Percentiles rank a stretch among this genome's conserved stretches.
Conservation (phyloP, 2,797 vertebrate genomes). For the Champsocephalus esox region DNA sequence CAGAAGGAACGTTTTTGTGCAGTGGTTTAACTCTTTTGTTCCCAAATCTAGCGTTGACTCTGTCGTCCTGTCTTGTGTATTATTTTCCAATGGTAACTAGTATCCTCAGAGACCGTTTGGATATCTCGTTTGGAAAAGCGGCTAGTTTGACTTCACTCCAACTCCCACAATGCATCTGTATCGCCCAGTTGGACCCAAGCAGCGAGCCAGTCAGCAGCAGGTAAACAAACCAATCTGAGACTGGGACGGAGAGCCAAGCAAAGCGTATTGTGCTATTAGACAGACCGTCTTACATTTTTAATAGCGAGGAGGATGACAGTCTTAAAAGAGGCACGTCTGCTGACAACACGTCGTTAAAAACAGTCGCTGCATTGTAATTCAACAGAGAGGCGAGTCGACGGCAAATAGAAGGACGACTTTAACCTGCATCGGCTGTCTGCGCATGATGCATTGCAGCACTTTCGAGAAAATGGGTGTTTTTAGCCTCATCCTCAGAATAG, state of each 20-base stretch:
- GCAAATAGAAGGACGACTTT: conserved; percentile 35
- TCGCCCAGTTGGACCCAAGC: conserved; percentile 24
- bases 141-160: conserved; percentile 55
- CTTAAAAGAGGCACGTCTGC: conserved; percentile 19
- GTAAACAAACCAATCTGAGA: conserved; percentile 84
- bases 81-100: background rate
- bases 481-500: conserved; percentile 61
- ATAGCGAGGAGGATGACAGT: conserved; percentile 58
- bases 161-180: conserved; percentile 78
- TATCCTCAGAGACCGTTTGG: background rate
- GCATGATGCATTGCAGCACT: conserved; percentile 82
- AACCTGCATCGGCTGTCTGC: conserved; percentile 62
- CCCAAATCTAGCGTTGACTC: accelerated
- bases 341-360: conserved; percentile 22
- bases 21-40: accelerated
- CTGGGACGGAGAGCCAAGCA: conserved; percentile 64
- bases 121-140: background rate
- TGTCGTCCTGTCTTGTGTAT: accelerated
- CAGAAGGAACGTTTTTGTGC: accelerated
- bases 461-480: conserved; percentile 70
- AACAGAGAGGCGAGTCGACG: conserved; percentile 26
- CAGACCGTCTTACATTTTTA: conserved; percentile 47
- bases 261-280: conserved; percentile 59
- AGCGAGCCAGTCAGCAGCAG: conserved; percentile 73
- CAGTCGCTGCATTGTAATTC: background rate